Evolutionary conservation across 2,797 vertebrate genomes (phyloP).

Genomic region (Sebastes elongatus): DNA sequence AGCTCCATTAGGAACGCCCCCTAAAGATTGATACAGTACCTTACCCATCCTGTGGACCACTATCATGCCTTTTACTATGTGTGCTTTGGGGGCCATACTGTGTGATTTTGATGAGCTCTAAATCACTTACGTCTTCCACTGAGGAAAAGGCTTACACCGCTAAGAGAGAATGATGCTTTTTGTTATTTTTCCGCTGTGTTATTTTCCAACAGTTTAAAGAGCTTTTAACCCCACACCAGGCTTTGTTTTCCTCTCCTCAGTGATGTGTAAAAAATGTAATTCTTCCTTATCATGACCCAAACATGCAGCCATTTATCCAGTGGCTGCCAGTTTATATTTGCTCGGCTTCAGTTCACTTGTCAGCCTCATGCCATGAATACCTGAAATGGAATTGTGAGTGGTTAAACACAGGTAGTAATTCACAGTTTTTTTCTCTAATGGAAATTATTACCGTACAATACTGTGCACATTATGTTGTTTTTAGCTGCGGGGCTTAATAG

Average conservation of each 20-base stretch:
- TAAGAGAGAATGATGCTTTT: conserved; percentile 50
- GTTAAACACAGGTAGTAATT: conserved; percentile 75
- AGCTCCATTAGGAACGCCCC: conserved; percentile 58
- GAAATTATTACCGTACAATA: conserved; percentile 63
- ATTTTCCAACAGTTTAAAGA: conserved; percentile 72
- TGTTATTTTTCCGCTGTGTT: conserved; percentile 32
- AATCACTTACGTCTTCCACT: conserved; percentile 71
- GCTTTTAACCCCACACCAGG: conserved; percentile 64
- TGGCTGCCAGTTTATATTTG: conserved; percentile 77
- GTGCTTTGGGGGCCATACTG: conserved; percentile 64
- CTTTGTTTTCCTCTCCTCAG: conserved; percentile 72
- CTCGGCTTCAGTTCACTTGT: conserved; percentile 64
- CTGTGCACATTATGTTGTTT: conserved; percentile 54
- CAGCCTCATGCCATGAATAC: conserved; percentile 64
- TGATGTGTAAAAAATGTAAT: conserved; percentile 74
- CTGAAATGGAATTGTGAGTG: conserved; percentile 68
- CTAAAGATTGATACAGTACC: conserved; percentile 55
- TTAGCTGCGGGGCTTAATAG: conserved; percentile 60
- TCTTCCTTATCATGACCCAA: conserved; percentile 75
- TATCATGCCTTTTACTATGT: conserved; percentile 60
- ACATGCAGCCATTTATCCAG: conserved; percentile 69
- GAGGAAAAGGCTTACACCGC: conserved; percentile 54
- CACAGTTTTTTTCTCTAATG: conserved; percentile 31
- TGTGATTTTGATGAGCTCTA: conserved; percentile 70
- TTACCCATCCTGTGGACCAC: conserved; percentile 37